Base-by-base conservation (phyloP, 2,797 vertebrate species). In the Hippocampus kuda region DNA sequence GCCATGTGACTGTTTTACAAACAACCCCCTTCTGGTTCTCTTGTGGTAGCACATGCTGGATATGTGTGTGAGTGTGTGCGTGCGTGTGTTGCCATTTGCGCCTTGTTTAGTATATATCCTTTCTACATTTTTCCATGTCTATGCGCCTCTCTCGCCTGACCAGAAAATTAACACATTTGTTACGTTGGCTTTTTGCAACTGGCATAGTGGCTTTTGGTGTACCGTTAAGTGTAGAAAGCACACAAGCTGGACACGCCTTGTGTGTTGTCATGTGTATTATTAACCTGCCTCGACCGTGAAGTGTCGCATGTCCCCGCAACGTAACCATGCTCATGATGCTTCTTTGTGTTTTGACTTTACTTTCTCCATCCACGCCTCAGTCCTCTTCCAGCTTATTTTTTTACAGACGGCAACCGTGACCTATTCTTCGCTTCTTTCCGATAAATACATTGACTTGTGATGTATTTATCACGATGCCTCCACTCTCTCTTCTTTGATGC, bases 391-490 rank as follows among this genome's bases (percentile, higher is more conserved):
- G 79, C 83, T 83, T 77, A 63, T 51, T 78, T 84, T 30, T 85
- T 86, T 79, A 80, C 88, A 90, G 89, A 88, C 86, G 75, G 77
- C 83, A 84, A 77, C 84, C 82, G 81, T 71, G 78, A 79, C 64
- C 78, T 82, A 44, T 67, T 78, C 79, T 70, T 86, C 72, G 4
- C 51, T n/a, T 81, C 81, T 80, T 82, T 83, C 70, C 68, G 72
- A 88, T 86, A 91, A 91, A 91, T 90, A 84, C 89, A 90, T 91
- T 86, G 67, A 6, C 75, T 77, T 81, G 76, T 82, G 88, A 91
- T 91, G 89, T 86, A 89, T 90, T 91, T 90, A 83, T 83, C 77
- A 84, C 69, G 74, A 84, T 76, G 72, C 73, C 78, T 76, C 74
- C 79, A 69, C 73, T 80, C 76, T 83, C 72, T 79, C 48, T 61